Conservation (phyloP, 2,797 vertebrate species). For the Alosa sapidissima region DNA sequence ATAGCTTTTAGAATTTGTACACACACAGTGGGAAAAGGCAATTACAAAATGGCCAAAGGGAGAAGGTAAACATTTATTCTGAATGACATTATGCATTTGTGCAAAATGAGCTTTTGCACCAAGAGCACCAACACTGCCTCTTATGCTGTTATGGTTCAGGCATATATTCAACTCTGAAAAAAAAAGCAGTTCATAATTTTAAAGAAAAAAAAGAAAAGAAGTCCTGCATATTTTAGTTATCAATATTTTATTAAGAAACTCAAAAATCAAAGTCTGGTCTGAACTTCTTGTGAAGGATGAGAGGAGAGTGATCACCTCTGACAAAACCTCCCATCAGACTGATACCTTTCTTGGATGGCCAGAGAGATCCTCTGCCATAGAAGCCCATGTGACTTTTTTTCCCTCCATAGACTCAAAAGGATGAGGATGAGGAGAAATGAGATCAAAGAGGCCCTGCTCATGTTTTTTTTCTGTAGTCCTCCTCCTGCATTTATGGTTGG, state of each 20-base stretch:
- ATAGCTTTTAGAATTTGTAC: too few relatives aligned
- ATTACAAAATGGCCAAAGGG: too few relatives aligned
- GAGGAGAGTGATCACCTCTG: background rate
- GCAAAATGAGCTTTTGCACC: too few relatives aligned
- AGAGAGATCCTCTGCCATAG: background rate
- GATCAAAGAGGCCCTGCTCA: conserved; percentile 66
- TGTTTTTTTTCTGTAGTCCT: conserved; percentile 67
- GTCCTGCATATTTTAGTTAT: background rate
- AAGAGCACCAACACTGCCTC: too few relatives aligned
- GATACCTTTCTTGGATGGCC: background rate
- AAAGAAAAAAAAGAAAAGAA: background rate
- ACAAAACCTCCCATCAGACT: background rate
- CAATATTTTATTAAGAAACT: background rate
- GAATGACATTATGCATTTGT: too few relatives aligned
- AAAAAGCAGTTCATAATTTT: background rate
- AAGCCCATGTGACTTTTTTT: background rate
- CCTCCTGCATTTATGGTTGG: conserved; percentile 28
- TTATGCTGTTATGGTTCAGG: too few relatives aligned
- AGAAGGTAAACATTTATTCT: too few relatives aligned
- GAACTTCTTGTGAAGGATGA: background rate
- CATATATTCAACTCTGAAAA: background rate
- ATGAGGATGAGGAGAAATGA: conserved; percentile 47
- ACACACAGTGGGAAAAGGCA: too few relatives aligned
- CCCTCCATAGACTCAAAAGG: background rate
- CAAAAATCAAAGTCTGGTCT: background rate